phyloP scores from a whole-genome alignment of 2,113 vertebrate genomes.

The Odobenus rosmarus region DNA sequence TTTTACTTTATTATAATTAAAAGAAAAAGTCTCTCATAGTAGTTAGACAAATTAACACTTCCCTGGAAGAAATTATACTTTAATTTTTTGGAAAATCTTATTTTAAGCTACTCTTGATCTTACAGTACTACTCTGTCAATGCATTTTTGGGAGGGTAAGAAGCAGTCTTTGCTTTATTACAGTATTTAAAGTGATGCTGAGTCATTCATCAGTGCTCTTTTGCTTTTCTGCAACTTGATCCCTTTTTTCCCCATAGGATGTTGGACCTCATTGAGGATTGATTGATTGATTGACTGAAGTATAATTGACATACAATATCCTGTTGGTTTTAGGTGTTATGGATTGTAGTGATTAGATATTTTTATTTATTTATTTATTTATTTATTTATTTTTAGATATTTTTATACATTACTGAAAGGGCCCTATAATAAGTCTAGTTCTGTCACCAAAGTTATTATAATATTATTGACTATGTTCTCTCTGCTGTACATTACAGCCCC shows the following conservation, averaged over 20 bases:
- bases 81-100: slow-evolving; percentile 10
- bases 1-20: slow-evolving; percentile 22
- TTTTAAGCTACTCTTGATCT: background rate
- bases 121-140: background rate
- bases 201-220: background rate
- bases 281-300: background rate
- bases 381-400: background rate
- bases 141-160: background rate
- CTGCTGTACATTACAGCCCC: background rate
- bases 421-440: background rate
- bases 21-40: background rate
- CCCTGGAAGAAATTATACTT: background rate
- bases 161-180: background rate
- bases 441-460: background rate
- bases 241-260: background rate
- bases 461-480: background rate
- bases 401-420: background rate
- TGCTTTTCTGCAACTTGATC: background rate
- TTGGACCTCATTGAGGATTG: background rate
- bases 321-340: background rate
- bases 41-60: background rate
- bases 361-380: background rate
- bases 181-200: background rate
- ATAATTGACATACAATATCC: background rate
- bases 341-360: background rate